Evolutionary conservation across 2,888 invertebrate genomes (phyloP).

Genomic region (Rhaphigaster nebulosa): DNA sequence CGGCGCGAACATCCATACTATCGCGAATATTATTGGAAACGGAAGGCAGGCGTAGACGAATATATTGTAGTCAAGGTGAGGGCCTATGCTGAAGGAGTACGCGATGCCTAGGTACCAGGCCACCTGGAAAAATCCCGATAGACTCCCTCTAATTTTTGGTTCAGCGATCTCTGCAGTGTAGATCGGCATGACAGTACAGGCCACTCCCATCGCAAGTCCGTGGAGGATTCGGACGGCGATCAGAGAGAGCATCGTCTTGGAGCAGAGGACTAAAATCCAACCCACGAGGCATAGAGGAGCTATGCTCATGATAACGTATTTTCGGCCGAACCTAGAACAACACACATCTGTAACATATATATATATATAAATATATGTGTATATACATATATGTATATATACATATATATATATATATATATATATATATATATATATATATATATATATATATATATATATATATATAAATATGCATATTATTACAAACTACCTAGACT

Average conservation of each 20-base stretch:
- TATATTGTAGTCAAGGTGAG: slow-evolving; percentile 68
- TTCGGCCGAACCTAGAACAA: background rate
- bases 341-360: background rate
- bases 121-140: slow-evolving; percentile 65
- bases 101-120: slow-evolving; percentile 65
- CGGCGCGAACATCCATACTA: slow-evolving; percentile 58
- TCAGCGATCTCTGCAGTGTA: slow-evolving; percentile 66
- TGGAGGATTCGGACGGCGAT: slow-evolving; percentile 63
- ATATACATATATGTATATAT: no score
- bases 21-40: slow-evolving; percentile 57
- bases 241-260: slow-evolving; percentile 70
- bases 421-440: no score
- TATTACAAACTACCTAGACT: no score
- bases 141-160: slow-evolving; percentile 65
- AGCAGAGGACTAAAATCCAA: slow-evolving; percentile 66
- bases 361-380: no score
- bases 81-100: slow-evolving; percentile 64
- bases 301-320: slow-evolving; percentile 59
- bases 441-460: no score
- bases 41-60: slow-evolving; percentile 68
- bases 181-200: slow-evolving; percentile 65
- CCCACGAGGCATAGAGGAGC: slow-evolving; percentile 62
- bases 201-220: slow-evolving; percentile 65
- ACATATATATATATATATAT: no score
- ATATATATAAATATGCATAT: no score